A percentile compares a stretch with the other conserved stretches of the same genome.
These are phyloP conservation scores for Epistrophella euchroma DNA, from an alignment of 2,888 invertebrate genomes.

Conservation along the genomic window DNA sequence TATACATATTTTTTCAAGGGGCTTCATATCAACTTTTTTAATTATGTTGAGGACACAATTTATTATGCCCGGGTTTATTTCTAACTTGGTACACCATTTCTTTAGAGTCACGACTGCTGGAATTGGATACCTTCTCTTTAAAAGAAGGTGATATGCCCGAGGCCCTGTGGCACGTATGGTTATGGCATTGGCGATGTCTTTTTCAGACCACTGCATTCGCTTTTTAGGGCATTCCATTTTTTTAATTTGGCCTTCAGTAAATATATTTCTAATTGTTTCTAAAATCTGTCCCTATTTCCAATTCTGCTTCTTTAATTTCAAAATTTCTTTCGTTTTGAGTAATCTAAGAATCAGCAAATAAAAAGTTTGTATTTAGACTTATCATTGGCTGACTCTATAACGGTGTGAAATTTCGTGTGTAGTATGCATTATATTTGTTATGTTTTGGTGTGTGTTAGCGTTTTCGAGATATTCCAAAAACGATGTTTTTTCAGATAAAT, in stretches of 20 bases:
- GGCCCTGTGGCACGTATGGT: neutral
- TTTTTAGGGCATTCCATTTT: neutral
- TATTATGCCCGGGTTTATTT: neutral
- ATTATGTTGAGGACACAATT: neutral
- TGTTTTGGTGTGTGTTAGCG: too few relatives aligned
- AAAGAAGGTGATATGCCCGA: neutral
- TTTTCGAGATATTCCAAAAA: too few relatives aligned
- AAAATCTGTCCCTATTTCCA: neutral
- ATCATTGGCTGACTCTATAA: too few relatives aligned
- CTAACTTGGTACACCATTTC: neutral
- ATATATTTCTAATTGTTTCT: neutral
- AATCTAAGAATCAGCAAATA: too few relatives aligned
- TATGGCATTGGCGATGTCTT: neutral
- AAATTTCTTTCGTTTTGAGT: neutral
- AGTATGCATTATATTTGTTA: too few relatives aligned
- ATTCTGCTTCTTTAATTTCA: too few relatives aligned
- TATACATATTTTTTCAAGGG: neutral
- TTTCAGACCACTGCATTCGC: neutral
- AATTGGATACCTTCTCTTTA: neutral
- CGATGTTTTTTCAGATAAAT: too few relatives aligned
- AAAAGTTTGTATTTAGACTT: too few relatives aligned
- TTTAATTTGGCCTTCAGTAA: neutral
- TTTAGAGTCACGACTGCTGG: neutral
- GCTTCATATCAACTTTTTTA: neutral
- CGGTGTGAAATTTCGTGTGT: too few relatives aligned